Evolutionary conservation across 1,140 invertebrate species (phyloP).

Genomic region (Mactra quadrangularis): DNA sequence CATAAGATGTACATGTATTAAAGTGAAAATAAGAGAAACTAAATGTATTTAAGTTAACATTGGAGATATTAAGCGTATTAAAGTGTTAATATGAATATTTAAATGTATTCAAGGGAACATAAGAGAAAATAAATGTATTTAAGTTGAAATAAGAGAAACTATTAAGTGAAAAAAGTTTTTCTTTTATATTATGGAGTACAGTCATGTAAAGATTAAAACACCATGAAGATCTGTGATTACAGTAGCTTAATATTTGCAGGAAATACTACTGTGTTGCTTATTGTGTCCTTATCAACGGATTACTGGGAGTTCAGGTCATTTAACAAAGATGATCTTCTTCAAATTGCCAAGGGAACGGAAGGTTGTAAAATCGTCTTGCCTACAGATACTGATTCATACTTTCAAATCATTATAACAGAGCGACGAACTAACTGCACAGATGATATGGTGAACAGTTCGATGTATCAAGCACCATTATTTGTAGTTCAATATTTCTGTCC

Average conservation of each 20-base stretch:
- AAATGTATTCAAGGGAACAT: no score
- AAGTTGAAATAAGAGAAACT: no score
- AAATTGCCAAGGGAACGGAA: slow-evolving; percentile 32
- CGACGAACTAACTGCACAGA: background rate
- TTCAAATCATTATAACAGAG: slow-evolving; percentile 62
- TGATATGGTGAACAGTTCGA: background rate
- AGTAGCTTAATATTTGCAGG: slow-evolving; percentile 71
- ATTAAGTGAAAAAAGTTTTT: no score
- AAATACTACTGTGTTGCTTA: slow-evolving; percentile 71
- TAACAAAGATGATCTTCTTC: slow-evolving; percentile 51
- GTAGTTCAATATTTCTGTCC: slow-evolving; percentile 3
- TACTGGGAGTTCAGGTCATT: slow-evolving; percentile 75
- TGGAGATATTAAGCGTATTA: no score
- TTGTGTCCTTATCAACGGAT: slow-evolving; percentile 70
- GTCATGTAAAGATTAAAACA: no score
- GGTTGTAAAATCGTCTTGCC: slow-evolving; percentile 55
- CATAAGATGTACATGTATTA: no score
- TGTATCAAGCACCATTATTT: slow-evolving; percentile 68
- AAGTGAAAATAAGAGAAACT: no score
- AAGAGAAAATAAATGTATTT: no score
- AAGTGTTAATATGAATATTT: no score
- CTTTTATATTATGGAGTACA: no score
- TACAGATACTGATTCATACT: slow-evolving; percentile 67
- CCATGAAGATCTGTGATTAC: slow-evolving; percentile 67
- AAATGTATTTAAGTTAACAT: no score